Evolutionary conservation across 2,888 invertebrate species (phyloP), one percentile per base, ranked within the genome.

Genomic region (Orthonychiurus folsomi): DNA sequence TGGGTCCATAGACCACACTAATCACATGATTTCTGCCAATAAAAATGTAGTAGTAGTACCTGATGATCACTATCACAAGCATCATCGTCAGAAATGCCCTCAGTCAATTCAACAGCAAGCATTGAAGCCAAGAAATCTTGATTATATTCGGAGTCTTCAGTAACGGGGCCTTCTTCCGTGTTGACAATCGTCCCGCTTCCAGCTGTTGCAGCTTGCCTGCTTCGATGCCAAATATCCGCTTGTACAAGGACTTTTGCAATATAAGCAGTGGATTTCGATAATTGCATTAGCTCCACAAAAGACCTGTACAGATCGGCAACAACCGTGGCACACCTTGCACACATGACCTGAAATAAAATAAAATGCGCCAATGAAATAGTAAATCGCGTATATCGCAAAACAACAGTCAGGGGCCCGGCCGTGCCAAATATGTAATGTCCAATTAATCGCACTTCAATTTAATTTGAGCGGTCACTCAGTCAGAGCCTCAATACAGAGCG

Each of bases 201-300:
- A 37, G 15, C 15, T 5, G 37, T 37, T 37, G 37, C 37, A n/a
- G n/a, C n/a, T 37, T 37, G 37, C 15, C 37, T 37, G 5, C 9
- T 52, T 20, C 52, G 9, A 52, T 52, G 52, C 52, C 52, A 52
- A n/a, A 52, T 20, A 12, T 52, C 20, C 3, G 52, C 52, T 52
- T 52, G 52, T 5, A 18, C 5, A 3, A 18, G n/a, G 3, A 52
- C n/a, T 18, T 20, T 21, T 12, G 12, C 9, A 20, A 52, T n/a
- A 20, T 52, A 52, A 9, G 52, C 52, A 3, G 52, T 20, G 3
- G n/a, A 18, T 52, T 52, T 52, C 5, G 52, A 52, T 20, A 52
- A 21, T n/a, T 52, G 20, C 52, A 52, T 52, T 9, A 52, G 52
- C 20, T 52, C 52, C 52, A 52, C 52, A 52, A 52, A 52, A 5